phyloP scores from a whole-genome alignment of 2,113 vertebrate species.

The Charadrius vociferus region DNA sequence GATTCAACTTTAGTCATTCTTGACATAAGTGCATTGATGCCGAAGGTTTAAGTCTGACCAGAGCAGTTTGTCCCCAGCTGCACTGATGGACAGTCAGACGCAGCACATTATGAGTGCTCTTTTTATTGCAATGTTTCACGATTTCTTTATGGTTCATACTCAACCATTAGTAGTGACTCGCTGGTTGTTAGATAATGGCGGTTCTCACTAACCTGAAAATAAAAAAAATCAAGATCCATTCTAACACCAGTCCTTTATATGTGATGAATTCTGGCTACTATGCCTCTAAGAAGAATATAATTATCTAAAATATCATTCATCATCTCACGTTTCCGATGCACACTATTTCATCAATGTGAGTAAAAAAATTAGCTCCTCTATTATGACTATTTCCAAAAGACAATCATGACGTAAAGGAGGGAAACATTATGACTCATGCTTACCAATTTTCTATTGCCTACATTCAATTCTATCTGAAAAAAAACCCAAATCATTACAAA shows the following conservation, averaged over 20 bases:
- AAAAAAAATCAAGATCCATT: neutral
- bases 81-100: neutral
- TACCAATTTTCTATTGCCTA: neutral
- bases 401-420: neutral
- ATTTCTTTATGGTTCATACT: neutral
- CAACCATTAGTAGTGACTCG: neutral
- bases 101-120: neutral
- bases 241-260: neutral
- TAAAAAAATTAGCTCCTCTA: neutral
- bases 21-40: neutral
- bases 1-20: neutral
- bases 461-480: neutral
- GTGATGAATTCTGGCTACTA: neutral
- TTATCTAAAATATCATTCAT: neutral
- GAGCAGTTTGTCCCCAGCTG: neutral
- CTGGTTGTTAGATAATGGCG: neutral
- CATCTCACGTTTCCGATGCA: neutral
- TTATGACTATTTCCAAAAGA: slow-evolving; percentile 6
- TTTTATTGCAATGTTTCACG: neutral
- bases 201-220: neutral
- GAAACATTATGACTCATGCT: neutral
- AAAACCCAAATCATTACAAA: neutral
- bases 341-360: neutral
- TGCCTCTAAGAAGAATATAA: neutral
- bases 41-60: neutral